A percentile compares a stretch with the other conserved stretches of the same genome.
These are phyloP conservation scores for Anthophora plumipes DNA, from an alignment of 2,888 invertebrate genomes.

Conservation along the genomic window DNA sequence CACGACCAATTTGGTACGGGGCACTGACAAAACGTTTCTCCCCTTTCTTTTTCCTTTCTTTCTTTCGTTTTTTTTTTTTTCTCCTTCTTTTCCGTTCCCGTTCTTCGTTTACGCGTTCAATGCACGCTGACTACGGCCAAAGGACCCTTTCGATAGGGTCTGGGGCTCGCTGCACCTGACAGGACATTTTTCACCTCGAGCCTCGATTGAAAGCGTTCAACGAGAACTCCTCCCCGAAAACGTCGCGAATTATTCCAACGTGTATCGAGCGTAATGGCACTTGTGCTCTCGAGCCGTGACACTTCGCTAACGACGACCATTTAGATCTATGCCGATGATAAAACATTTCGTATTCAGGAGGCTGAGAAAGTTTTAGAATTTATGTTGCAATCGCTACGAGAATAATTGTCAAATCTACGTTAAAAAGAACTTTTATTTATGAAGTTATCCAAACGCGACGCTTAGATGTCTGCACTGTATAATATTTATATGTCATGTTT, in stretches of 20 bases:
- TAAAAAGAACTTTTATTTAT: too few relatives aligned
- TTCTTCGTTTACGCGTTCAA: constrained; percentile 29
- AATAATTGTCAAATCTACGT: too few relatives aligned
- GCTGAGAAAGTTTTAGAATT: too few relatives aligned
- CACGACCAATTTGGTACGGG: constrained; percentile 37
- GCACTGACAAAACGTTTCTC: constrained; percentile 2
- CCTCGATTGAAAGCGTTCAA: constrained; percentile 53
- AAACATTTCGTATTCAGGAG: not conserved
- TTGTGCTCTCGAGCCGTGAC: constrained; percentile 43
- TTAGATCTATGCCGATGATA: not conserved
- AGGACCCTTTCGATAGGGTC: constrained; percentile 48
- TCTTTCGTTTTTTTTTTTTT: not conserved
- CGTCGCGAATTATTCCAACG: constrained; percentile 39
- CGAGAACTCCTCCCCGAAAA: constrained; percentile 33
- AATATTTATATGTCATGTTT: too few relatives aligned
- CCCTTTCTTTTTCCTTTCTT: not conserved
- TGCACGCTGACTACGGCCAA: constrained; percentile 1
- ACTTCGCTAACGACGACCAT: constrained; percentile 31
- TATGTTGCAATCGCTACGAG: too few relatives aligned
- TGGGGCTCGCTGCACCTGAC: constrained; percentile 61
- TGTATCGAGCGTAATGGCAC: constrained; percentile 50
- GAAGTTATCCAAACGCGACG: too few relatives aligned
- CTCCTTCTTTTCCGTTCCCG: not conserved
- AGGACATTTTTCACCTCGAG: constrained; percentile 63
- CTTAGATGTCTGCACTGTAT: too few relatives aligned